Conservation (phyloP, 2,888 invertebrate genomes). For the Mythimna pallens region DNA sequence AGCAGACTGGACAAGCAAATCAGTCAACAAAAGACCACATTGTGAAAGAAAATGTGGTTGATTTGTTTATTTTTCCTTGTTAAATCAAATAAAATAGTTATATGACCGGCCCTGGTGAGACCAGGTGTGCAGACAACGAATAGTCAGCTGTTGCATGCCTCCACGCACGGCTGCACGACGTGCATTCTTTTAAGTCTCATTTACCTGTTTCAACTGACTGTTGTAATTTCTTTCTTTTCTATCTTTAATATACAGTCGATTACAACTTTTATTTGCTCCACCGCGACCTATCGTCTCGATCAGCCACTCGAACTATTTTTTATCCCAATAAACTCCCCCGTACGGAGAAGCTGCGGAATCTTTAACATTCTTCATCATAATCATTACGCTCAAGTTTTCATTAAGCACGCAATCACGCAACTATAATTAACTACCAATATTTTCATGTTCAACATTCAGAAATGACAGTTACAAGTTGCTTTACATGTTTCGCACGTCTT, state of each 20-base stretch:
- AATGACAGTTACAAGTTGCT: slow-evolving; percentile 1
- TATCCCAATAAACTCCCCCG: too few relatives aligned
- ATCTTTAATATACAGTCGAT: too few relatives aligned
- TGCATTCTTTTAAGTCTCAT: too few relatives aligned
- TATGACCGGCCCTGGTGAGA: too few relatives aligned
- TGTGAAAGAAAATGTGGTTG: neutral
- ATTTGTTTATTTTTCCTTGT: neutral
- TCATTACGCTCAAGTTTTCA: neutral
- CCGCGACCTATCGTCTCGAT: too few relatives aligned
- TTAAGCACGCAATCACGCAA: slow-evolving; percentile 8
- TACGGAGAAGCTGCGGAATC: neutral
- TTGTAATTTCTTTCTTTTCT: too few relatives aligned
- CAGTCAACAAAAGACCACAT: neutral
- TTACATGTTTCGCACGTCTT: neutral
- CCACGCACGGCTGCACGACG: too few relatives aligned
- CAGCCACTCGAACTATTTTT: neutral
- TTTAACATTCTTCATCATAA: slow-evolving; percentile 6
- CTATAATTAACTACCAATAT: slow-evolving; percentile 3
- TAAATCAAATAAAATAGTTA: too few relatives aligned
- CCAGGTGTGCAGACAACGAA: too few relatives aligned
- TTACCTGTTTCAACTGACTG: too few relatives aligned
- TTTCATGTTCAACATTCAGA: neutral
- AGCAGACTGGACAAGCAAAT: neutral
- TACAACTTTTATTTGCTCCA: too few relatives aligned
- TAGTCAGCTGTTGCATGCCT: too few relatives aligned